Conservation (phyloP, 1,140 invertebrate genomes). For the Cheumatopsyche charites region DNA sequence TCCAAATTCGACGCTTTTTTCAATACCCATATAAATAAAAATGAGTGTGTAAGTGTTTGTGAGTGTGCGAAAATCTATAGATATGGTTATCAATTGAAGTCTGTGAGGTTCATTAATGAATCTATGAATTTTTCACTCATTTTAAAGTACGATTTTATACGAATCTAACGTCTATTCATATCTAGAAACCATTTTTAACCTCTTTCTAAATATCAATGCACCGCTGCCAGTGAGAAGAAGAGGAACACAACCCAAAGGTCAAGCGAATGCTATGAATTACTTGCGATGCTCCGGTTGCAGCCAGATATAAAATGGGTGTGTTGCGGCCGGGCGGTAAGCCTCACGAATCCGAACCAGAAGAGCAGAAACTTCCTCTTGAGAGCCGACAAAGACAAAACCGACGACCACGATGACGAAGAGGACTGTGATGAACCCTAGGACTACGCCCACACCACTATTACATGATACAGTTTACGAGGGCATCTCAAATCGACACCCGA, state of each 20-base stretch:
- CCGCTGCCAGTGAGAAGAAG: conserved; percentile 19
- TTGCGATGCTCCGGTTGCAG: conserved; percentile 39
- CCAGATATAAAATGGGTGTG: conserved; percentile 42
- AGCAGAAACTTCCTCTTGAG: background rate
- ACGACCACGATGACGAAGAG: background rate
- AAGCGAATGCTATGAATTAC: conserved; percentile 46
- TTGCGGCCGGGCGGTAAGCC: conserved; percentile 22
- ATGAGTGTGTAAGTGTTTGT: too few species aligned
- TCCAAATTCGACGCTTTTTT: too few species aligned
- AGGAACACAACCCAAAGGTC: conserved; percentile 38
- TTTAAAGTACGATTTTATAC: too few species aligned
- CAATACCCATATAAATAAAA: too few species aligned
- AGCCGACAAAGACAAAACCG: conserved; percentile 25
- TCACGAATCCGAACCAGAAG: conserved; percentile 29
- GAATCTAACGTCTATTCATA: too few species aligned
- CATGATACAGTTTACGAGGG: conserved; percentile 26
- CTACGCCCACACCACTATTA: background rate
- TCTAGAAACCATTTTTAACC: too few species aligned
- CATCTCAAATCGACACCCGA: conserved; percentile 6
- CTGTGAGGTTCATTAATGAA: too few species aligned
- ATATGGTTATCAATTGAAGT: too few species aligned
- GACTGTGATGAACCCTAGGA: background rate
- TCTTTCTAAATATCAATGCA: conserved; percentile 32
- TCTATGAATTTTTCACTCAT: too few species aligned
- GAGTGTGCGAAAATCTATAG: too few species aligned